Conservation (phyloP, 2,888 invertebrate species). For the Cryptocephalus primarius region DNA sequence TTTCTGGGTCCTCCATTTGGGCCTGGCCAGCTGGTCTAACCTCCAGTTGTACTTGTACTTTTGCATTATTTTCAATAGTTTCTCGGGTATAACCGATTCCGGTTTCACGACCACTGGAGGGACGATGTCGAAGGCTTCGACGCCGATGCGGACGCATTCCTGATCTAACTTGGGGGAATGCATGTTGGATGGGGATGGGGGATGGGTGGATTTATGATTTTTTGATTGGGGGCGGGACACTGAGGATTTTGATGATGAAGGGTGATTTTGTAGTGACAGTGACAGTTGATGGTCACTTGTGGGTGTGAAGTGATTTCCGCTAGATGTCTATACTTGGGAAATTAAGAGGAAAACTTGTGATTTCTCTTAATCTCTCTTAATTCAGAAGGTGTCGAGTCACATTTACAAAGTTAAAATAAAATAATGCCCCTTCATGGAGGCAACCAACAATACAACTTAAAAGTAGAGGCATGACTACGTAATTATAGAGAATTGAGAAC, state of each 20-base stretch:
- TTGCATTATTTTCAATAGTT: constrained; percentile 12
- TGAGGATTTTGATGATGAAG: neutral
- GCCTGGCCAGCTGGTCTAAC: constrained; percentile 13
- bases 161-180: neutral
- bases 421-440: too few species aligned
- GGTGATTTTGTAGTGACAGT: neutral
- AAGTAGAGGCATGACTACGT: too few species aligned
- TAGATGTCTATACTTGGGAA: too few species aligned
- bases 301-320: too few species aligned
- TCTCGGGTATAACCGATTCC: constrained; percentile 9
- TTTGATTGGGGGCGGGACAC: neutral
- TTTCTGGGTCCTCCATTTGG: constrained; percentile 5
- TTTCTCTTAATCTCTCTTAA: too few species aligned
- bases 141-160: neutral
- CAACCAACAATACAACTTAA: too few species aligned
- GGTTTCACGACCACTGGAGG: constrained; percentile 9
- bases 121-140: neutral
- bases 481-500: too few species aligned
- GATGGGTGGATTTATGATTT: neutral
- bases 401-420: too few species aligned
- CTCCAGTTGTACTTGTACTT: constrained; percentile 21
- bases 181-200: neutral
- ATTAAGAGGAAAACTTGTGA: too few species aligned
- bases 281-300: too few species aligned
- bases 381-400: too few species aligned